Base-by-base conservation (phyloP, 2,797 vertebrate species). In the Danio kyathit region DNA sequence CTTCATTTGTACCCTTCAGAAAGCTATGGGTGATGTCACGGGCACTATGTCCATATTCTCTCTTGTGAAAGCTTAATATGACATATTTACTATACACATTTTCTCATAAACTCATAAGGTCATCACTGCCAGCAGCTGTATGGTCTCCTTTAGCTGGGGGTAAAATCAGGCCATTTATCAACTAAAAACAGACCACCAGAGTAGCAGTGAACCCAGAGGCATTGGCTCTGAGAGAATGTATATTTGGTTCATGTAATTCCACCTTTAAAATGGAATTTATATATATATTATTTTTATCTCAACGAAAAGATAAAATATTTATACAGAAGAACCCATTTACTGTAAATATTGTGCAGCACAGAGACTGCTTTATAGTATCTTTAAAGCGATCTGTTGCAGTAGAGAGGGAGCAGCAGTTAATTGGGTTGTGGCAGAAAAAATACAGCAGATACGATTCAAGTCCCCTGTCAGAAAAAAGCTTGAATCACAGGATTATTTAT, bases 251-350 rank as follows among this genome's bases (percentile, higher is more conserved):
- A 2, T 54, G 51, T 51, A 13, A 40, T 74, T 75, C 11, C 46
- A 44, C 59, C 38, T 75, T 74, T 61, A 52, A 69, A 74, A 59
- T 14, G 5, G 21, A 69, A 73, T 67, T 74, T 56, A 29, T 1
- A 29, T 29, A 29, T 78, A 59, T 85, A 1, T 29, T 29, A 29
- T 78, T 65, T 85, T 85, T 66, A 83, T 77, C 64, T 78, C 6
- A 29, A 40, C 56, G 63, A 63, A 76, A 65, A 78, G 41, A 81
- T 56, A 83, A 52, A 71, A 79, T n/a, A 44, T 79, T 71, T 61
- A 79, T 79, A 38, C 46, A 46, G 12, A 74, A 44, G 10, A 77
- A 19, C 49, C 51, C 56, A 78, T 80, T 74, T 54, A 73, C 70
- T 76, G 52, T 43, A 67, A 63, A 78, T 51, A 21, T 44, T 51